Evolutionary conservation across 2,113 vertebrate species (phyloP), one percentile per base, ranked within the genome.

Genomic region (Ascaphus truei): DNA sequence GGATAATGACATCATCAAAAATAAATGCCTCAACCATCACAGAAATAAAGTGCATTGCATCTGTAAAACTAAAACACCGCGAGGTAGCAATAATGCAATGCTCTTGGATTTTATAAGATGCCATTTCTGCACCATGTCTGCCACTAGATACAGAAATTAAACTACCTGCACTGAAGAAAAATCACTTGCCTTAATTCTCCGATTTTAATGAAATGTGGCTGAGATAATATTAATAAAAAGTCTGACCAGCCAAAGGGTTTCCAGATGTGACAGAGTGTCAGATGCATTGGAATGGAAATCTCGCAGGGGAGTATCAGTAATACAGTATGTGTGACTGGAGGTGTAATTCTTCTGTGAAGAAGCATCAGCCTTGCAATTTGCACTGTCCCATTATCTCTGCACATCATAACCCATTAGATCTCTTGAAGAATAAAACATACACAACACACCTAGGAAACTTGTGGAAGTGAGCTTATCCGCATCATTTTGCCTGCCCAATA

Each of bases 241-340:
- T 57, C 15, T 60, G 26, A 74, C 16, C 20, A 34, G 51, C 62
- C 27, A 26, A 76, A 73, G 77, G 1, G 3, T 68, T 80, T 79
- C 72, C 60, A 74, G 65, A 71, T 58, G 34, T 68, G 73, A 75
- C 18, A 62, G 48, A 45, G 48, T 61, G 29, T 76, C 51, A 68
- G 66, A 47, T 31, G 13, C 74, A 52, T 73, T 77, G 34, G 37
- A 34, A 79, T 63, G 72, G 55, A 53, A 69, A 68, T 74, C 66
- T 22, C 34, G 67, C 26, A 16, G 1, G 8, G 62, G 18, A 61
- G 60, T 68, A 72, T 26, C 5, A 27, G 2, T 72, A 22, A 57
- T 57, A 18, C 10, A 67, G 64, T 67, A 68, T 20, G 1, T 23
- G 39, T 68, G 23, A 65, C 45, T 27, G 62, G 52, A 75, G 72